These are phyloP conservation scores for Dolichoris vasculosae DNA, from an alignment of 1,140 invertebrate genomes.

Conservation along the genomic window DNA sequence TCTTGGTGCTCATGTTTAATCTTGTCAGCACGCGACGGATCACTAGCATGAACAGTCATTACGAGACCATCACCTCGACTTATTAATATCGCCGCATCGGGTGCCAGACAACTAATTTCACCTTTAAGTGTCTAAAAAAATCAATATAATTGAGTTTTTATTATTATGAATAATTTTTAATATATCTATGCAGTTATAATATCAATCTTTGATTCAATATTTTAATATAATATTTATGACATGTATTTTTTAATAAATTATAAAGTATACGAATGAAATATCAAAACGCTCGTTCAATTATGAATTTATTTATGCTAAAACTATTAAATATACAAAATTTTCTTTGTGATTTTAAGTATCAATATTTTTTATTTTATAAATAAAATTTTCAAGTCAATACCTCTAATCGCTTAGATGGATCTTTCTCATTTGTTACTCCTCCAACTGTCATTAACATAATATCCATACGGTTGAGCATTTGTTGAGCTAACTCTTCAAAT, in stretches of 20 bases:
- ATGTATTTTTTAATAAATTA: no score
- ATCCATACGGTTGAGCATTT: conserved; percentile 81
- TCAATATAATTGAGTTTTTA: background rate
- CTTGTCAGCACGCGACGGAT: conserved; percentile 76
- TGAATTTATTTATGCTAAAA: no score
- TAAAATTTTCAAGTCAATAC: conserved; percentile 63
- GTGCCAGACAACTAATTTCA: conserved; percentile 80
- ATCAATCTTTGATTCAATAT: no score
- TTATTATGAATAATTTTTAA: no score
- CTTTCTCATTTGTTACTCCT: conserved; percentile 79
- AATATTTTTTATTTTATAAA: background rate
- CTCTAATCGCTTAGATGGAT: conserved; percentile 80
- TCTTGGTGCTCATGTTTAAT: conserved; percentile 78
- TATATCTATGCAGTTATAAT: no score
- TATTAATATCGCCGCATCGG: conserved; percentile 86
- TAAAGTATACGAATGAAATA: no score
- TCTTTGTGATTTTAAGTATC: background rate
- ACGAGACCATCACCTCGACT: conserved; percentile 86
- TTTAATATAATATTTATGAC: no score
- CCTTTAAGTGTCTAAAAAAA: conserved; percentile 77
- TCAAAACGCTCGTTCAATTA: no score
- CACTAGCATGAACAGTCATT: conserved; percentile 77
- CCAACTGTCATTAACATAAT: conserved; percentile 81
- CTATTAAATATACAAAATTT: background rate
- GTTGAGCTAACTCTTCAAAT: conserved; percentile 77